Percentiles rank a stretch among this genome's conserved stretches.
Conservation (phyloP, 2,113 vertebrate species). For the Edolisoma coerulescens region DNA sequence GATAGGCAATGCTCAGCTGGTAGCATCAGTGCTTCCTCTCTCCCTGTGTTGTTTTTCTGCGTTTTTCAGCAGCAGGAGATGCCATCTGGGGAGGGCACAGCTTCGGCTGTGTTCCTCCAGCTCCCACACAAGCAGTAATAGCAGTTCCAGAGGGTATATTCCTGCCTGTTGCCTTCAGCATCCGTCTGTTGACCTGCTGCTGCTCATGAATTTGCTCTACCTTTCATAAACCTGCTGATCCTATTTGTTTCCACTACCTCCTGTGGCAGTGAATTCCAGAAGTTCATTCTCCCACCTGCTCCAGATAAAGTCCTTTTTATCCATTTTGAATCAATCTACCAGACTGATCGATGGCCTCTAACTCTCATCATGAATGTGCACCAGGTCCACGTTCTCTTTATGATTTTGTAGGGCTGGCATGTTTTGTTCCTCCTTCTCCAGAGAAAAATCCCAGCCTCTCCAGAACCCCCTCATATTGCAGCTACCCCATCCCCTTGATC, state of each 20-base stretch:
- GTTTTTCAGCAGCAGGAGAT: background rate
- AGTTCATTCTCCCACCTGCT: background rate
- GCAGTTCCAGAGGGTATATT: background rate
- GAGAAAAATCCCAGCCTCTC: background rate
- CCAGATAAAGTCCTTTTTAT: background rate
- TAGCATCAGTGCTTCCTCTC: background rate
- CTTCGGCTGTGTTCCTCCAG: background rate
- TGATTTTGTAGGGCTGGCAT: background rate
- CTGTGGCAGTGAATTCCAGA: conserved; percentile 12
- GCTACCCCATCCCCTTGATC: background rate
- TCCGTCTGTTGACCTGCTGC: background rate
- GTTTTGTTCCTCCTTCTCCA: background rate
- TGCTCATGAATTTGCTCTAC: background rate
- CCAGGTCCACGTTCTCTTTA: background rate
- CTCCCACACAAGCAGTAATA: background rate
- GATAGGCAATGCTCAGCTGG: background rate
- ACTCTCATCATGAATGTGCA: background rate
- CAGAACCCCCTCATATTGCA: background rate
- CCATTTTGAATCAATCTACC: background rate
- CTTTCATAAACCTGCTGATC: conserved; percentile 28
- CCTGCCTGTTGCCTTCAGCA: background rate
- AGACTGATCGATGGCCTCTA: background rate
- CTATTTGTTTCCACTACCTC: background rate
- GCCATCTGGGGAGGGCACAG: background rate
- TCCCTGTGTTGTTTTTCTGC: background rate